A percentile compares a stretch with the other conserved stretches of the same genome.
Conservation (phyloP, 1,140 invertebrate species). For the Papilio xuthus region DNA sequence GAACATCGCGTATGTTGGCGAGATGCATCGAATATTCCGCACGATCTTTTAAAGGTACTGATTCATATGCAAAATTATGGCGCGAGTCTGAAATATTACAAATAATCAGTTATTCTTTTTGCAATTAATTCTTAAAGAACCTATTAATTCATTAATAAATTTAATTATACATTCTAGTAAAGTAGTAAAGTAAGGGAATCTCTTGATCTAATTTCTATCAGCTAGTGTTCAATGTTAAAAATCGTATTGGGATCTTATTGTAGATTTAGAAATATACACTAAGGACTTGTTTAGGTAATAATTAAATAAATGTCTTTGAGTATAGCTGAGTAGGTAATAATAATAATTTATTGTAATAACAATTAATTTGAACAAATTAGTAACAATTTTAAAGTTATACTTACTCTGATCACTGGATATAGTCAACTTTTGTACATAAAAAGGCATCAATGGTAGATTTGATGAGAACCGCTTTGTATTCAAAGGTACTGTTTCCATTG, state of each 20-base stretch:
- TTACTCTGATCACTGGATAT: slow-evolving; percentile 59
- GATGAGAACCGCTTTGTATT: slow-evolving; percentile 60
- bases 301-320: background rate
- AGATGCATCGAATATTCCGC: slow-evolving; percentile 67
- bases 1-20: slow-evolving; percentile 56
- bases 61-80: slow-evolving; percentile 61
- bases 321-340: background rate
- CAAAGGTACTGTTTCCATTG: slow-evolving; percentile 48
- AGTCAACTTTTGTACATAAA: slow-evolving; percentile 66
- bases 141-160: no score
- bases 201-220: no score
- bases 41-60: slow-evolving; percentile 64
- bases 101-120: background rate
- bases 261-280: background rate
- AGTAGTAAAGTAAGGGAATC: no score
- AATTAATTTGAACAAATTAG: slow-evolving; percentile 16
- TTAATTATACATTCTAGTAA: no score
- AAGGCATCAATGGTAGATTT: slow-evolving; percentile 65
- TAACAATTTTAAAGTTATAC: background rate
- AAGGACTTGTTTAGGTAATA: background rate
- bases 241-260: no score
- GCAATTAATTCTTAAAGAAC: background rate
- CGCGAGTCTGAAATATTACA: slow-evolving; percentile 52
- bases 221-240: no score
- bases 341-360: background rate